phyloP scores from a whole-genome alignment of 2,797 vertebrate genomes.

The Argya squamiceps region DNA sequence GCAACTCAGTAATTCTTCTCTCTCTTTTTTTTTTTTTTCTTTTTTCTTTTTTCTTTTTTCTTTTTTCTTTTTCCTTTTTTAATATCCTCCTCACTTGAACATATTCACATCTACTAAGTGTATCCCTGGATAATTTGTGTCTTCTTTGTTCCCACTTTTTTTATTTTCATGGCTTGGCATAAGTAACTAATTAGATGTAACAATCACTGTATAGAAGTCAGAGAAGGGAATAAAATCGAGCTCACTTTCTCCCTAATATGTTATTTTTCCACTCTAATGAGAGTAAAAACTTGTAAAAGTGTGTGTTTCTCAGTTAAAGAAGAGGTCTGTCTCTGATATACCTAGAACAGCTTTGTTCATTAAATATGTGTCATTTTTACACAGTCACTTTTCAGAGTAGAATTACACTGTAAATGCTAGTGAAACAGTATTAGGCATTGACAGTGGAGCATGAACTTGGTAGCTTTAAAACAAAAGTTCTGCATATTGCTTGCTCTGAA shows the following conservation, averaged over 20 bases:
- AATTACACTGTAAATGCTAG: neutral
- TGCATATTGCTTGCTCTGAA: neutral
- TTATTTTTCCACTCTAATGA: slow-evolving; percentile 32
- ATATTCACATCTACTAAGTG: neutral
- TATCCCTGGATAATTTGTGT: neutral
- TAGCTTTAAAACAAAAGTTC: neutral
- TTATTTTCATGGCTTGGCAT: neutral
- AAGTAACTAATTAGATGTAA: slow-evolving; percentile 19
- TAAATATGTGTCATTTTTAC: slow-evolving; percentile 41
- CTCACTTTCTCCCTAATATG: slow-evolving; percentile 2
- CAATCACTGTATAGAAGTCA: neutral
- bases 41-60: neutral
- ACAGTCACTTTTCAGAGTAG: slow-evolving; percentile 2
- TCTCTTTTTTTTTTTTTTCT: neutral
- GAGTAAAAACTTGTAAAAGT: slow-evolving; percentile 33
- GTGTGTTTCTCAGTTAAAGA: slow-evolving; percentile 29
- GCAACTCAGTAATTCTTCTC: neutral
- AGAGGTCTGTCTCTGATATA: neutral
- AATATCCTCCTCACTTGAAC: fast-evolving
- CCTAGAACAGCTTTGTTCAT: slow-evolving; percentile 8
- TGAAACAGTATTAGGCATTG: neutral
- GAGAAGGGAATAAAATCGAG: neutral
- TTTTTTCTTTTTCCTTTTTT: neutral
- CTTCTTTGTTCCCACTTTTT: neutral
- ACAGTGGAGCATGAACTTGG: neutral